A percentile compares a stretch with the other conserved stretches of the same genome.
These are phyloP conservation scores for Myodes glareolus DNA, from an alignment of 2,113 vertebrate species.

Conservation along the genomic window DNA sequence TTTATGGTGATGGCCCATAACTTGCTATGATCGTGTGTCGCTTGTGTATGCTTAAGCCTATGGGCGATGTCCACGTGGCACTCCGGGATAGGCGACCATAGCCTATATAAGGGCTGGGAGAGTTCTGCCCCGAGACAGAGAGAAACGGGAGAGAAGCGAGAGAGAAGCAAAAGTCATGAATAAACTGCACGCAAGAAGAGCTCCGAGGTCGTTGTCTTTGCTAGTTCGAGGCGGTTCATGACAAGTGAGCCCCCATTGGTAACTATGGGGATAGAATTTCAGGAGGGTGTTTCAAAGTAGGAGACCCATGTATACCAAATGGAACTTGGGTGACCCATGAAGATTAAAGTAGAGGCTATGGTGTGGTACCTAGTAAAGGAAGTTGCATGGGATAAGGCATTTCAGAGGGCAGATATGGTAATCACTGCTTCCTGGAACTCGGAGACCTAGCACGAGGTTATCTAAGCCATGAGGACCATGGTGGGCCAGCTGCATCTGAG, in stretches of 20 bases:
- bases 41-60: too few species aligned
- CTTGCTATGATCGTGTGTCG: too few species aligned
- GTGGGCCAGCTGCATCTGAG: constrained; percentile 94
- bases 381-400: constrained; percentile 91
- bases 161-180: too few species aligned
- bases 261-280: constrained; percentile 93
- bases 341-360: constrained; percentile 91
- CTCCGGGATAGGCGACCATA: too few species aligned
- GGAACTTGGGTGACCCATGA: constrained; percentile 91
- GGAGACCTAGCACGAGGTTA: constrained; percentile 92
- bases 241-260: constrained; percentile 93
- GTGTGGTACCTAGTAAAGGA: constrained; percentile 94
- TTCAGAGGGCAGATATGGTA: constrained; percentile 88
- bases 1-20: too few species aligned
- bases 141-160: too few species aligned
- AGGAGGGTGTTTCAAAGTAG: constrained; percentile 94
- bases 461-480: constrained; percentile 93
- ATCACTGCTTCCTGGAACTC: constrained; percentile 87
- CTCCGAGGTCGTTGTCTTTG: too few species aligned
- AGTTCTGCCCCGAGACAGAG: too few species aligned
- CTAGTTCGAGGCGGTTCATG: too few species aligned
- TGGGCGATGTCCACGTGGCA: too few species aligned
- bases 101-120: too few species aligned
- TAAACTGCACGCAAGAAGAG: too few species aligned
- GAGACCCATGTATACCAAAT: constrained; percentile 93